A percentile compares a stretch with the other conserved stretches of the same genome.
These are phyloP conservation scores for Tolypeutes matacus DNA, from an alignment of 2,797 vertebrate species.

Conservation along the genomic window DNA sequence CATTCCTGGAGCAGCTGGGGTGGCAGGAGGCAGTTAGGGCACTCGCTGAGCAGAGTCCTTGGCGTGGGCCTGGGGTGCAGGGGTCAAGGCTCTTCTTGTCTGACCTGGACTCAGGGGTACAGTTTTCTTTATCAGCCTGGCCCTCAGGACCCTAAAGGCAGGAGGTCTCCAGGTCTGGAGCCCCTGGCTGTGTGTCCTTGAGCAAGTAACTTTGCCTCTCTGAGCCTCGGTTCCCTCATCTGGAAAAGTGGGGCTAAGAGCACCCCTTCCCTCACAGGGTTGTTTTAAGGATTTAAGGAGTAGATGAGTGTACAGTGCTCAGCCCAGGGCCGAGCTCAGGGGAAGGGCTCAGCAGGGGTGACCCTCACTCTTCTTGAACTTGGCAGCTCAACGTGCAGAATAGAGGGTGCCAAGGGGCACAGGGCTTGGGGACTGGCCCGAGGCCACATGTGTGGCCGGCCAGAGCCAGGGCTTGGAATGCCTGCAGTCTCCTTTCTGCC, in stretches of 20 bases:
- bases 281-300: background rate
- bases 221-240: background rate
- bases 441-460: background rate
- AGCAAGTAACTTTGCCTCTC: background rate
- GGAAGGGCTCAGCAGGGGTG: background rate
- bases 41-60: background rate
- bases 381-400: rapidly evolving
- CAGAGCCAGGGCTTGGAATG: background rate
- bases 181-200: background rate
- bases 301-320: rapidly evolving
- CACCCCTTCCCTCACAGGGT: background rate
- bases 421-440: background rate
- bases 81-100: slow-evolving; percentile 61
- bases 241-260: background rate
- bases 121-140: background rate
- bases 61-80: background rate
- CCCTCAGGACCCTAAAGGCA: background rate
- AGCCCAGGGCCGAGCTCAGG: background rate
- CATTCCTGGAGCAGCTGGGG: slow-evolving; percentile 59
- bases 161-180: background rate
- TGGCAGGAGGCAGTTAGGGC: slow-evolving; percentile 44
- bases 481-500: background rate
- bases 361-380: background rate
- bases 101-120: background rate
- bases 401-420: rapidly evolving